Evolutionary conservation across 92 coral and sea anemone species (phyloP).

Genomic region (Parazoanthus atlanticus): DNA sequence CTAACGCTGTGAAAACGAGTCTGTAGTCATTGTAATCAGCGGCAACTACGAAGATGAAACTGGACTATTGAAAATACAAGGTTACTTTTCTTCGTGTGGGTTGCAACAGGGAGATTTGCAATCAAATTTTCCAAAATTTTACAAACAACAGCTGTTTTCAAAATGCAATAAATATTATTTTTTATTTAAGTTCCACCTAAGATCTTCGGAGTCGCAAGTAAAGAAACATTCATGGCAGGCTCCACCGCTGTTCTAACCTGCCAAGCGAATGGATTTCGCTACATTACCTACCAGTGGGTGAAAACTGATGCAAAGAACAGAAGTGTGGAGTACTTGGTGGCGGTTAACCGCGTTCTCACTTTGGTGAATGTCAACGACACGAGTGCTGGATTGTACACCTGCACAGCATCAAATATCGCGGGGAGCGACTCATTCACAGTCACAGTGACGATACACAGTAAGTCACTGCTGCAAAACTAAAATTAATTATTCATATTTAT

Average conservation of each 20-base stretch:
- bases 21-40: too few relatives aligned
- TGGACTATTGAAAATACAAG: too few relatives aligned
- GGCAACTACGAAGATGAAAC: too few relatives aligned
- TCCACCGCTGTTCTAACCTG: not conserved
- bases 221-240: not conserved
- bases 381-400: not conserved
- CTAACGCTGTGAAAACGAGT: too few relatives aligned
- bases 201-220: not conserved
- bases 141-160: too few relatives aligned
- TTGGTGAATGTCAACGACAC: not conserved
- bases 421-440: not conserved
- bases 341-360: too few relatives aligned
- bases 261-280: constrained; percentile 8
- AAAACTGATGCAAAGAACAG: not conserved
- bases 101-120: too few relatives aligned
- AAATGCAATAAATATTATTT: too few relatives aligned
- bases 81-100: too few relatives aligned
- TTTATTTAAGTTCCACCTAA: constrained; percentile 1
- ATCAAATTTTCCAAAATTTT: too few relatives aligned
- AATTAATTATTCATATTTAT: too few relatives aligned
- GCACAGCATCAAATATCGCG: not conserved
- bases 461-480: not conserved
- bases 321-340: too few relatives aligned
- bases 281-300: not conserved
- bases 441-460: not conserved